Percentiles rank a stretch among this genome's conserved stretches.
Evolutionary conservation across 2,888 invertebrate genomes (phyloP).

Genomic region (Erannis defoliaria): DNA sequence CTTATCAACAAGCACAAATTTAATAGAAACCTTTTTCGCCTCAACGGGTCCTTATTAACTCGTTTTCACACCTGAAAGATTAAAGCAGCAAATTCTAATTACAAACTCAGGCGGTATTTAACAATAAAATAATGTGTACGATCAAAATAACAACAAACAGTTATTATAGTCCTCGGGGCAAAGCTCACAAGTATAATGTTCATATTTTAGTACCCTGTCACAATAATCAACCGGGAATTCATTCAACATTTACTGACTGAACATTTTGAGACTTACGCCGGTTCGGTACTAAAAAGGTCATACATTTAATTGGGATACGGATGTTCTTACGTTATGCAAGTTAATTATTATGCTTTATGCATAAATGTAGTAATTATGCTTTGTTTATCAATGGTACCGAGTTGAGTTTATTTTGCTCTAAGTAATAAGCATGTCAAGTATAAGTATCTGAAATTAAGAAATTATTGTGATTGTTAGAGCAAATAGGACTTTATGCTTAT

Average conservation of each 20-base stretch:
- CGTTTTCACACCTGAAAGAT: conserved; percentile 7
- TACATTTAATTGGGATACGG: neutral
- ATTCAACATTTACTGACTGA: neutral
- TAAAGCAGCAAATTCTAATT: conserved; percentile 24
- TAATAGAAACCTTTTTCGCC: too few relatives aligned
- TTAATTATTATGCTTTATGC: conserved; percentile 36
- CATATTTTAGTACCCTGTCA: conserved; percentile 20
- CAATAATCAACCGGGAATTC: neutral
- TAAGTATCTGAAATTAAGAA: conserved; percentile 2
- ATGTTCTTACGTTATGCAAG: conserved; percentile 26
- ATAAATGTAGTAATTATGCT: conserved; percentile 21
- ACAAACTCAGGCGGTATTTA: conserved; percentile 21
- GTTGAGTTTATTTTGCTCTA: conserved; percentile 20
- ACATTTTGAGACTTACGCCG: neutral
- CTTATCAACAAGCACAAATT: too few relatives aligned
- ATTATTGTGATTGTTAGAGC: conserved; percentile 8
- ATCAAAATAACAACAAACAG: conserved; percentile 29
- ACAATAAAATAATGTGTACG: conserved; percentile 32
- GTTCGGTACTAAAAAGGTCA: conserved; percentile 1
- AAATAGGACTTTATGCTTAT: too few relatives aligned
- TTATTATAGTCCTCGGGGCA: conserved; percentile 22
- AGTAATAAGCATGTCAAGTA: conserved; percentile 3
- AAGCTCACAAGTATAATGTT: neutral
- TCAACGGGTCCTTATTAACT: neutral
- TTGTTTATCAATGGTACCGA: conserved; percentile 17